Evolutionary conservation across 2,888 invertebrate species (phyloP).

Genomic region (Malthinus seriepunctatus): DNA sequence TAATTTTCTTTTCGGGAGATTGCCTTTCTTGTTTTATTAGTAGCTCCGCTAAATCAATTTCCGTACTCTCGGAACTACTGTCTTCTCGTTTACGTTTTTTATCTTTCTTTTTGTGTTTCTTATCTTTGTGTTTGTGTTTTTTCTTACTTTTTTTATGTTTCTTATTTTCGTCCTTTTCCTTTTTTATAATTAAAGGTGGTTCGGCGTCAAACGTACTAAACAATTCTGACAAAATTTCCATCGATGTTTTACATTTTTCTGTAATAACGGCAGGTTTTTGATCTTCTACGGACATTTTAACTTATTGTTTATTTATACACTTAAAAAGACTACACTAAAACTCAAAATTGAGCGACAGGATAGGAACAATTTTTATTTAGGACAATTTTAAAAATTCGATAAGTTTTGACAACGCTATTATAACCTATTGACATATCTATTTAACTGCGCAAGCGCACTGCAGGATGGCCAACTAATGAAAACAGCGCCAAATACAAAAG

Average conservation of each 20-base stretch:
- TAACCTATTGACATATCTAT: no score
- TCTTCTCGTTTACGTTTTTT: conserved; percentile 53
- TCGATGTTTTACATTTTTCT: conserved; percentile 64
- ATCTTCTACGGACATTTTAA: conserved; percentile 29
- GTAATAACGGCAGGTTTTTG: conserved; percentile 24
- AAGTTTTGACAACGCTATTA: no score
- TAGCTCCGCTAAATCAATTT: conserved; percentile 48
- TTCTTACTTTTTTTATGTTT: conserved; percentile 62
- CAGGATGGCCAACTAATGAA: no score
- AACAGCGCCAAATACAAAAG: no score
- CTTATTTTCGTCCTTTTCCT: conserved; percentile 52
- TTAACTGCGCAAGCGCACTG: no score
- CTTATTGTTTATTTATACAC: neutral
- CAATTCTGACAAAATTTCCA: conserved; percentile 81
- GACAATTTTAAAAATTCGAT: neutral
- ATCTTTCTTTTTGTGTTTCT: conserved; percentile 58
- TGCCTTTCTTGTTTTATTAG: conserved; percentile 49
- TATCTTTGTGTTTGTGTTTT: conserved; percentile 62
- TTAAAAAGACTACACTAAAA: neutral
- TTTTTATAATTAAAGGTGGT: conserved; percentile 59
- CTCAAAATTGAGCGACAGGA: neutral
- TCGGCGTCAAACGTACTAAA: conserved; percentile 78
- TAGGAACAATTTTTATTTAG: neutral
- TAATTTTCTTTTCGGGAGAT: conserved; percentile 45
- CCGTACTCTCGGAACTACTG: conserved; percentile 44